Evolutionary conservation across 2,113 vertebrate species (phyloP), one percentile per base, ranked within the genome.

Genomic region (Cromileptes altivelis): DNA sequence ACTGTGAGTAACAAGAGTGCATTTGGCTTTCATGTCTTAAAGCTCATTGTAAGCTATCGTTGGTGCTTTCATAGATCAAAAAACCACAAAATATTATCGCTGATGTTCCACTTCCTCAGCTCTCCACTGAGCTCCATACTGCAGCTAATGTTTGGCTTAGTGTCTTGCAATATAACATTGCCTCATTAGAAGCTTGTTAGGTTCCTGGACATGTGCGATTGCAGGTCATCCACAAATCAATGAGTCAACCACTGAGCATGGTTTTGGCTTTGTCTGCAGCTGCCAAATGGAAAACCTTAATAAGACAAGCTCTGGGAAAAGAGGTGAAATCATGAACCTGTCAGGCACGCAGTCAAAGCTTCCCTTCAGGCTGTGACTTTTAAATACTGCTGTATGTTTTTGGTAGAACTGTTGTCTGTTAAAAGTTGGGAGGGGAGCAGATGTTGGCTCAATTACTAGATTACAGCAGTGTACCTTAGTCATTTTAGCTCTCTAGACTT

Each of bases 201-300:
- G 63, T 75, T 80, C 40, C 74, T 70, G 63, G 70, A 85, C 70
- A 18, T 58, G 65, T 25, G 40, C 2, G 77, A 78, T 58, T 23
- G 8, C 15, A 68, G 82, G 78, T 84, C 70, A 58, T 73, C 73
- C 55, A 6, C 40, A 72, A 87, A 75, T 56, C 56, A 6, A 63
- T 67, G 69, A 83, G 33, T 81, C 64, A 64, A 13, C 23, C n/a
- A 4, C 42, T 53, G 30, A 79, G 71, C 56, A 4, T 3, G 55
- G 47, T 68, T 71, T 78, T 91, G 76, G 85, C 74, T 80, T 77
- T 17, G n/a, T 73, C 5, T n/a, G 21, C 68, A 27, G 27, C 30
- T 60, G 75, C 69, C 50, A 72, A 70, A 82, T 62, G 12, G 82
- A 90, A 86, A 89, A 47, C 25, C 33, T 13, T 45, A 63, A 62